Evolutionary conservation across 1,140 invertebrate genomes (phyloP), one percentile per base, ranked within the genome.

Genomic region (Plutomurus gul): DNA sequence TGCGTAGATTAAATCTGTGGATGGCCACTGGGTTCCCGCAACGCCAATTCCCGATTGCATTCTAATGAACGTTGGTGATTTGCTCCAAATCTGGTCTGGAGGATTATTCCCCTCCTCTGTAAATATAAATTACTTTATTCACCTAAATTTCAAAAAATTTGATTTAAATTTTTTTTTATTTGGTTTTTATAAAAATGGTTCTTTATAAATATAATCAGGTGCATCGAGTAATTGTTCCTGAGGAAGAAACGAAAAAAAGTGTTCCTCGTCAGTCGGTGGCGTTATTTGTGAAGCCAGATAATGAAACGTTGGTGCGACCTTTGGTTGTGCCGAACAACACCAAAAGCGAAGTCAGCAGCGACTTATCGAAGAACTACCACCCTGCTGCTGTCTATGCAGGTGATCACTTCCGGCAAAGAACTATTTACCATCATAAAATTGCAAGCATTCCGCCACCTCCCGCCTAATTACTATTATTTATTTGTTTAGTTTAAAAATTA

Each of bases 61-160:
- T 80, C 86, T 95, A n/a, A 89, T 95, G 30, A 93, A 94, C 84
- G 90, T 92, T 27, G 94, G 93, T n/a, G 92, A 95, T 84, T 88
- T 94, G 65, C 85, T 95, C 39, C 91, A 92, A 49, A 88, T 89
- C 40, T 94, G 93, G 93, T 94, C 93, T 13, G 89, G 90, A 37
- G 90, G 91, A 60, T 87, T 89, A 39, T 89, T 93, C 74, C 89
- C 90, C 13, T 91, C 93, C 49, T 87, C 94, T 83, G 92, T 92
- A 85, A 89, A 87, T 86, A n/a, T n/a, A n/a, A n/a, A n/a, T n/a
- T n/a, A n/a, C 11, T 46, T 46, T 46, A 46, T 46, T 8, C 5
- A n/a, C 4, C 6, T 46, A n/a, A 11, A 4, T 3, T n/a, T 4
- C 13, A 4, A 11, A n/a, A 4, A 3, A 43, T 2, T 47, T 20